Percentiles rank a stretch among this genome's conserved stretches.
Conservation (phyloP, 2,888 invertebrate species). For the Halocaridina rubra region DNA sequence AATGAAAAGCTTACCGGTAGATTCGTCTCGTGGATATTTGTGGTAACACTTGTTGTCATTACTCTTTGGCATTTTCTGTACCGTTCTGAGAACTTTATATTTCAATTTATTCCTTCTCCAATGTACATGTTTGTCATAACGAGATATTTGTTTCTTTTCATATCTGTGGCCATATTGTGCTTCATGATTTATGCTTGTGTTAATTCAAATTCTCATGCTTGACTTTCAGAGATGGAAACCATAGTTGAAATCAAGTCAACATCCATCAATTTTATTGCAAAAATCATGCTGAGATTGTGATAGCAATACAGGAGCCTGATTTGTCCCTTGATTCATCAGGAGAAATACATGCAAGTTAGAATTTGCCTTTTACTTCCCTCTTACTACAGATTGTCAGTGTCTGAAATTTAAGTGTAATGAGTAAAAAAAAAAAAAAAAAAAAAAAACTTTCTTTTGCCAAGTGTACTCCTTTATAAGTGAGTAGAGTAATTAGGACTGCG, state of each 20-base stretch:
- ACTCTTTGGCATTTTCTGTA: conserved; percentile 40
- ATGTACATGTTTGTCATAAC: conserved; percentile 43
- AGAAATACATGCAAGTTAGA: no score
- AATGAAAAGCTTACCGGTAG: conserved; percentile 43
- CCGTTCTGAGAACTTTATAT: conserved; percentile 26
- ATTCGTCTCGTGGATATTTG: conserved; percentile 29
- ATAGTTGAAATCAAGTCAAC: not conserved
- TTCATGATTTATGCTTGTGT: conserved; percentile 53
- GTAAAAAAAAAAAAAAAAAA: no score
- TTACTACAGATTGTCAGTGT: no score
- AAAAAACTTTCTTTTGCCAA: no score
- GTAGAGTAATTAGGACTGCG: no score
- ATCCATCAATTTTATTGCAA: no score
- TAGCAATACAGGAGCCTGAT: no score
- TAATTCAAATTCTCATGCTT: conserved; percentile 41
- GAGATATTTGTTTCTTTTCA: conserved; percentile 36
- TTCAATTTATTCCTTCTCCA: conserved; percentile 31
- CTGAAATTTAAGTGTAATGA: no score
- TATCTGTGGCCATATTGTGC: conserved; percentile 39
- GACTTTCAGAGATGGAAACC: conserved; percentile 47
- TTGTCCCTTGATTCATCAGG: no score
- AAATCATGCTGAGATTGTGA: no score
- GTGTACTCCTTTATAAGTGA: no score
- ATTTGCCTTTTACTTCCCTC: no score
- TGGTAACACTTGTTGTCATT: conserved; percentile 13